Percentiles rank a stretch among this genome's conserved stretches.
Conservation (phyloP, 2,797 vertebrate species). For the Pantherophis alleghaniensis region DNA sequence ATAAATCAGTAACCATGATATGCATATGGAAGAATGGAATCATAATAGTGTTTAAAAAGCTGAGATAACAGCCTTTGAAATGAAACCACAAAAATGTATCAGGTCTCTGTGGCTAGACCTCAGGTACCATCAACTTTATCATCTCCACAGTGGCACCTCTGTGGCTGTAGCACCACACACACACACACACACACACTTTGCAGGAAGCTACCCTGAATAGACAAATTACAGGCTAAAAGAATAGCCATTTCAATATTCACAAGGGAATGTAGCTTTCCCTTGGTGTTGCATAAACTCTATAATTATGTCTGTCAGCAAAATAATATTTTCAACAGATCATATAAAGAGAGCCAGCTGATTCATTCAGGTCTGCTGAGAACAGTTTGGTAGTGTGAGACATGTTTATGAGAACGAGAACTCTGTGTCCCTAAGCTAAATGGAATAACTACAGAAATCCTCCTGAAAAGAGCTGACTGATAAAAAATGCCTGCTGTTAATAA, state of each 20-base stretch:
- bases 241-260: slow-evolving; percentile 58
- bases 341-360: not conserved
- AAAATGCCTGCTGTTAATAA: not conserved
- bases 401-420: slow-evolving; percentile 9
- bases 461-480: slow-evolving; percentile 20
- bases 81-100: slow-evolving; percentile 19
- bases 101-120: slow-evolving; percentile 56
- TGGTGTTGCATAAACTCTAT: slow-evolving; percentile 34
- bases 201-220: slow-evolving; percentile 28
- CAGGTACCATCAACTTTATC: slow-evolving; percentile 39
- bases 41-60: slow-evolving; percentile 21
- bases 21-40: not conserved
- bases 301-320: slow-evolving; percentile 41
- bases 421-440: slow-evolving; percentile 26
- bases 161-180: slow-evolving; percentile 42
- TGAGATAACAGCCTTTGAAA: slow-evolving; percentile 24
- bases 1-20: not conserved
- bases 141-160: slow-evolving; percentile 33
- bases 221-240: slow-evolving; percentile 59
- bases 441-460: not conserved
- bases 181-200: slow-evolving; percentile 58
- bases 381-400: slow-evolving; percentile 1
- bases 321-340: slow-evolving; percentile 48
- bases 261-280: slow-evolving; percentile 54
- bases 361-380: slow-evolving; percentile 23